Evolutionary conservation across 2,113 vertebrate genomes (phyloP).

Genomic region (Nibea coibor): DNA sequence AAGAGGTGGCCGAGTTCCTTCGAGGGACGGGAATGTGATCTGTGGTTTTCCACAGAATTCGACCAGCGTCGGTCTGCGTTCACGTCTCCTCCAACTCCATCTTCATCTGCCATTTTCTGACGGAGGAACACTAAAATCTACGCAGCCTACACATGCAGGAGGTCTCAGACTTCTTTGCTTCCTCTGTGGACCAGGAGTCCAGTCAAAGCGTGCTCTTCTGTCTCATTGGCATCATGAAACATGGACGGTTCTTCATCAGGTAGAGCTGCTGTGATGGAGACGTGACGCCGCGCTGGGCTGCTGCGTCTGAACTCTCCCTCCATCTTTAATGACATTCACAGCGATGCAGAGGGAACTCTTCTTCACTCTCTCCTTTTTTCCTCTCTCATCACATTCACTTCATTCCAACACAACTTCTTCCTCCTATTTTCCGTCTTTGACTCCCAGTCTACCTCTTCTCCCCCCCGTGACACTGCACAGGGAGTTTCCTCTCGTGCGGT

Average conservation of each 20-base stretch:
- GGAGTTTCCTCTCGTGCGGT: constrained; percentile 48
- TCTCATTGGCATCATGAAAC: too few relatives aligned
- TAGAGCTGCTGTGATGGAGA: too few relatives aligned
- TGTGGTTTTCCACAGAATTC: constrained; percentile 41
- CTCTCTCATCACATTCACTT: constrained; percentile 11
- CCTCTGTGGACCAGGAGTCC: too few relatives aligned
- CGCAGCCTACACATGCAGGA: too few relatives aligned
- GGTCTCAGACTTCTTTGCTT: too few relatives aligned
- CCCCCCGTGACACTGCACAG: constrained; percentile 10
- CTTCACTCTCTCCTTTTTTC: background rate
- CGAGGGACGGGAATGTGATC: constrained; percentile 1
- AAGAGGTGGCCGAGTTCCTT: background rate
- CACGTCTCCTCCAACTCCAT: background rate
- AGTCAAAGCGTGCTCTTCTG: too few relatives aligned
- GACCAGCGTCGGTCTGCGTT: background rate
- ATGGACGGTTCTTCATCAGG: too few relatives aligned
- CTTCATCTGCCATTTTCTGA: background rate
- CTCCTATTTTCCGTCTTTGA: background rate
- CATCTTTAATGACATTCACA: background rate
- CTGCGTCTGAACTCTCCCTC: background rate
- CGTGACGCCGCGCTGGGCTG: too few relatives aligned
- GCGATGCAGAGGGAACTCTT: background rate
- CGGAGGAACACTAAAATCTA: too few relatives aligned
- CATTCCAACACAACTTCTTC: constrained; percentile 10
- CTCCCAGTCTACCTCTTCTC: background rate